Conservation (phyloP, 2,797 vertebrate species). For the Tangara arthus region DNA sequence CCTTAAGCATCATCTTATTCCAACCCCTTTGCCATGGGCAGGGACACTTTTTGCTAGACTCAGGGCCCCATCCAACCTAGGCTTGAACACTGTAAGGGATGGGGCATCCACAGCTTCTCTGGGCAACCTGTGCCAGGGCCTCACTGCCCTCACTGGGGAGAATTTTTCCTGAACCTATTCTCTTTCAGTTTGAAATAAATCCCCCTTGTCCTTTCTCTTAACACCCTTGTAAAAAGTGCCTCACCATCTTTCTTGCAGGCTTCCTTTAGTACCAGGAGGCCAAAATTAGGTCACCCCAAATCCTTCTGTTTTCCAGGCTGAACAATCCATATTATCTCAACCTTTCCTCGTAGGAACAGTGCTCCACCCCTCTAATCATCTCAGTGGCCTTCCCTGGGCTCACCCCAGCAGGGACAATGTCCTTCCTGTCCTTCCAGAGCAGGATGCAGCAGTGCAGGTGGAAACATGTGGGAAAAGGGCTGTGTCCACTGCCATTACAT, state of each 20-base stretch:
- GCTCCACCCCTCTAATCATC: neutral
- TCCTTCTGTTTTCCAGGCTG: neutral
- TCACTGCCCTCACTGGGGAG: neutral
- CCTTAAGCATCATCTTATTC: neutral
- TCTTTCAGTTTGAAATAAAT: neutral
- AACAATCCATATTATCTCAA: neutral
- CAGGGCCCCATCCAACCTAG: neutral
- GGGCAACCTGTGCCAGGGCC: neutral
- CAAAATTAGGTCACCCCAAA: neutral
- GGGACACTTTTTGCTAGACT: neutral
- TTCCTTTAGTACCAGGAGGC: neutral
- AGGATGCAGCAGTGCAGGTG: neutral
- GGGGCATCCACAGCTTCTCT: neutral
- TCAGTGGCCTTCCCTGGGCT: neutral
- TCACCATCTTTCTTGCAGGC: neutral
- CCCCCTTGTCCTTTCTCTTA: neutral
- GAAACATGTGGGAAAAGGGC: neutral
- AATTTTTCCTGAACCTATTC: neutral
- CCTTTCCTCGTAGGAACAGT: accelerated
- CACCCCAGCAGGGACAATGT: neutral
- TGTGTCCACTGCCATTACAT: neutral
- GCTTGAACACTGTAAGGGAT: neutral
- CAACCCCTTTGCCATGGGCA: neutral
- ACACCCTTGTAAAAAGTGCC: neutral
- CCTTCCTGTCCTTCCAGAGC: neutral